A percentile compares a stretch with the other conserved stretches of the same genome.
phyloP scores from a whole-genome alignment of 2,113 vertebrate species.

The Speoplatyrhinus poulsoni region DNA sequence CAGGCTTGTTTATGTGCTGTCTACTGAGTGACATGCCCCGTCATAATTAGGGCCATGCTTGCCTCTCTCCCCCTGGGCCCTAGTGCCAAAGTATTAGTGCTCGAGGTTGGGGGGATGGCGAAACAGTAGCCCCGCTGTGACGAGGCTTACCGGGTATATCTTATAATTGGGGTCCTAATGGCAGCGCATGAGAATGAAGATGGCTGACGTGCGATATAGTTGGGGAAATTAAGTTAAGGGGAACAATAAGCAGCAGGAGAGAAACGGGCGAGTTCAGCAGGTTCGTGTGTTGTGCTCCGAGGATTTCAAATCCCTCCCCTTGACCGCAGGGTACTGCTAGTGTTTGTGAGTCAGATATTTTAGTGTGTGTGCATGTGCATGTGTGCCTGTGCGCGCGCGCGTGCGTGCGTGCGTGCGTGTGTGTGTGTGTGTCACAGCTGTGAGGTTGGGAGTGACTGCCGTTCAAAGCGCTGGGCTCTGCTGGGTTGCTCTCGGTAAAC shows the following conservation, averaged over 20 bases:
- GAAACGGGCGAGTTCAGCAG: constrained; percentile 74
- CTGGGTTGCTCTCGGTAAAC: constrained; percentile 75
- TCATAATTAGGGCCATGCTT: constrained; percentile 57
- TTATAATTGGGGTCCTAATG: constrained; percentile 70
- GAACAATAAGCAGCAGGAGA: constrained; percentile 64
- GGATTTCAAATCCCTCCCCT: constrained; percentile 75
- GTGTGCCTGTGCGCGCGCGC: constrained; percentile 18
- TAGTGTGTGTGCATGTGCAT: constrained; percentile 14
- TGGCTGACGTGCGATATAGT: constrained; percentile 55
- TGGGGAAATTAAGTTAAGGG: constrained; percentile 36
- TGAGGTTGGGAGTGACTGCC: constrained; percentile 70
- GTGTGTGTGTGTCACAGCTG: constrained; percentile 75
- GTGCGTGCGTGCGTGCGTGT: constrained; percentile 23
- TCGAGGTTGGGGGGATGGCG: constrained; percentile 43
- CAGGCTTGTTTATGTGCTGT: constrained; percentile 65
- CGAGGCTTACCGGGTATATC: constrained; percentile 55
- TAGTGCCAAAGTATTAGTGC: constrained; percentile 42
- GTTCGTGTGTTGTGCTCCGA: constrained; percentile 68
- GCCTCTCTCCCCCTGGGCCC: constrained; percentile 39
- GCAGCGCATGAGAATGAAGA: constrained; percentile 37
- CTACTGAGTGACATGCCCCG: constrained; percentile 64
- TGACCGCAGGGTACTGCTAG: constrained; percentile 76
- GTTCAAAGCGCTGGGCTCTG: constrained; percentile 70
- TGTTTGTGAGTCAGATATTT: constrained; percentile 75
- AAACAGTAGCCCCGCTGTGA: constrained; percentile 42